phyloP scores from a whole-genome alignment of 2,797 vertebrate species.

The Cichlasoma orientale region DNA sequence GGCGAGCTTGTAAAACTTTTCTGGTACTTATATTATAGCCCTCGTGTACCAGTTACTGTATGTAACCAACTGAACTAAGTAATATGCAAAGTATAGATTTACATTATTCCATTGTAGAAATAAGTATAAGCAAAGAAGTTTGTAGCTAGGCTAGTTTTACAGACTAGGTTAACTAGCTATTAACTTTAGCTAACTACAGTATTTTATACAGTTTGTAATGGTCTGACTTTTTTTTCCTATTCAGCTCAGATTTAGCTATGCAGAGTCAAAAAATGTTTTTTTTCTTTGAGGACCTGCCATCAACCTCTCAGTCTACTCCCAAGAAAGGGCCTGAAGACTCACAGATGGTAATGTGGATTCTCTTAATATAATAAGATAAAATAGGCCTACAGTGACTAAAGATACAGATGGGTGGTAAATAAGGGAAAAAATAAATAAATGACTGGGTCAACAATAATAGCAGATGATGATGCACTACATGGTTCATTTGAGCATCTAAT shows the following conservation, averaged over 20 bases:
- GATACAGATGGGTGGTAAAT: too few species aligned
- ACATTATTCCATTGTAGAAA: background rate
- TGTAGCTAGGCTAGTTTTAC: background rate
- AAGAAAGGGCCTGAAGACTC: background rate
- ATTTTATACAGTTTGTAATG: background rate
- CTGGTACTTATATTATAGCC: rapidly evolving
- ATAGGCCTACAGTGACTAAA: too few species aligned
- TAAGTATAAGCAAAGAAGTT: background rate
- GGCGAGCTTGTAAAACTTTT: background rate
- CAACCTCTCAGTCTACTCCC: conserved; percentile 8
- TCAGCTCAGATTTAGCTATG: background rate
- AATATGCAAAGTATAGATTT: background rate
- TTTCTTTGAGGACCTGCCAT: conserved; percentile 14
- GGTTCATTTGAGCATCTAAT: too few species aligned
- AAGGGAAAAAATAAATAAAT: background rate
- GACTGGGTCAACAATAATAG: background rate
- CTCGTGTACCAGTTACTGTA: background rate
- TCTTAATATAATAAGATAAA: background rate
- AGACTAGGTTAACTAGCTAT: background rate
- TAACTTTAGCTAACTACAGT: background rate
- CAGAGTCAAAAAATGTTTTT: conserved; percentile 43
- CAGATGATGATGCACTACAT: background rate
- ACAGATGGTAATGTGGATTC: background rate
- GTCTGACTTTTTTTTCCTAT: background rate
- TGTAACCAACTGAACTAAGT: background rate